Evolutionary conservation across 2,113 vertebrate species (phyloP).

Genomic region (Pteropus alecto): DNA sequence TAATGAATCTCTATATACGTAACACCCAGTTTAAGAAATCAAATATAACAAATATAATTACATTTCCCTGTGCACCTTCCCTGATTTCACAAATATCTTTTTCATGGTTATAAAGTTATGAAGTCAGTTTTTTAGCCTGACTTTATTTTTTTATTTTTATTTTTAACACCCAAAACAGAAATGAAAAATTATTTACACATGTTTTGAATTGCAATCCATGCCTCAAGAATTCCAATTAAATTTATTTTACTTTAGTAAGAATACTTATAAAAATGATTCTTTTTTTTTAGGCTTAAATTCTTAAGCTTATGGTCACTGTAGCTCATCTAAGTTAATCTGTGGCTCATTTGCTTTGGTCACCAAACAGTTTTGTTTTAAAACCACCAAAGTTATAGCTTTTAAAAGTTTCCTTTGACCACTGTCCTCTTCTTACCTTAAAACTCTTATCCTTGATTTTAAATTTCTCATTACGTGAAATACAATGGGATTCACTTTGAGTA

Average conservation of each 20-base stretch:
- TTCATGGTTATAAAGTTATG: slow-evolving; percentile 4
- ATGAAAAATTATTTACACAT: slow-evolving; percentile 32
- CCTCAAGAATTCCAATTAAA: slow-evolving; percentile 47
- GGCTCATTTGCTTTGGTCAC: neutral
- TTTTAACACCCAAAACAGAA: slow-evolving; percentile 41
- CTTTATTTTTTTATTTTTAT: neutral
- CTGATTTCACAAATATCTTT: slow-evolving; percentile 20
- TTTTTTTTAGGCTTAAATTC: neutral
- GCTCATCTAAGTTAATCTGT: neutral
- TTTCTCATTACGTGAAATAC: slow-evolving; percentile 18
- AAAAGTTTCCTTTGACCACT: neutral
- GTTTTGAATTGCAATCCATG: slow-evolving; percentile 29
- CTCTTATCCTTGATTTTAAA: neutral
- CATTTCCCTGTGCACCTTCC: neutral
- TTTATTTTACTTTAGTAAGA: slow-evolving; percentile 44
- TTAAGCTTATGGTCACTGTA: neutral
- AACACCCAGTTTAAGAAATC: slow-evolving; percentile 43
- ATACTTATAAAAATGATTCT: neutral
- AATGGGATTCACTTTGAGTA: neutral
- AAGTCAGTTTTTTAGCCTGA: neutral
- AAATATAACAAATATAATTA: slow-evolving; percentile 10
- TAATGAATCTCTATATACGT: slow-evolving; percentile 48
- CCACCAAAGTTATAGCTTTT: neutral
- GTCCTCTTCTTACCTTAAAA: neutral
- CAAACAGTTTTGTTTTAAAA: neutral